Percentiles rank a stretch among this genome's conserved stretches.
Evolutionary conservation across 2,797 vertebrate genomes (phyloP).

Genomic region (Channallabes apus): DNA sequence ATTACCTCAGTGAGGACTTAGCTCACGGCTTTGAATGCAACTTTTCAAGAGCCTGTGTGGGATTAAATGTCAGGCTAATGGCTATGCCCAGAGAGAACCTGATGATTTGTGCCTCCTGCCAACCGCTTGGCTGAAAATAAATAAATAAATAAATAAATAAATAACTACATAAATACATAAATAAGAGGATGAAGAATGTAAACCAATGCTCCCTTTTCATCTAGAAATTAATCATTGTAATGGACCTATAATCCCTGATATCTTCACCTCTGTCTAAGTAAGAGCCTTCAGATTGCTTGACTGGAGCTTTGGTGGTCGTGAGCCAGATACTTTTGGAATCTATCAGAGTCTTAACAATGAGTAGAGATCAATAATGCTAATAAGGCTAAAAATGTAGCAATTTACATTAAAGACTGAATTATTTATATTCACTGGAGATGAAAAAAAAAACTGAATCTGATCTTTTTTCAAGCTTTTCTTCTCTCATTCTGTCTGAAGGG

Average conservation of each 20-base stretch:
- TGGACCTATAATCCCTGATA: slow-evolving; percentile 56
- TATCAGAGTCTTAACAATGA: slow-evolving; percentile 61
- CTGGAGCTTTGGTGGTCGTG: slow-evolving; percentile 45
- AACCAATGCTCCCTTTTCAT: slow-evolving; percentile 57
- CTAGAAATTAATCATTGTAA: slow-evolving; percentile 65
- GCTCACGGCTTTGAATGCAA: slow-evolving; percentile 53
- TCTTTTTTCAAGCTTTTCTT: too few relatives aligned
- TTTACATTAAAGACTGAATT: slow-evolving; percentile 54
- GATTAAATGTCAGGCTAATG: slow-evolving; percentile 62
- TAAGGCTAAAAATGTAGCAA: slow-evolving; percentile 48
- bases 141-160: neutral
- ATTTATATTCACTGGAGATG: slow-evolving; percentile 48
- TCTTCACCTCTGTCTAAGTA: slow-evolving; percentile 53
- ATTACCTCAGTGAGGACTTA: slow-evolving; percentile 49
- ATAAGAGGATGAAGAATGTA: slow-evolving; percentile 47
- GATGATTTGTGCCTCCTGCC: slow-evolving; percentile 60
- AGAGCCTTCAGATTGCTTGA: slow-evolving; percentile 54
- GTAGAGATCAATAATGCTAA: slow-evolving; percentile 62
- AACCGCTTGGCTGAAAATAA: slow-evolving; percentile 40
- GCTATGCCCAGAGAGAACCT: slow-evolving; percentile 45
- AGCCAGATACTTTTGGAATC: slow-evolving; percentile 58
- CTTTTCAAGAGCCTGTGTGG: slow-evolving; percentile 56
- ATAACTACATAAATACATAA: neutral
- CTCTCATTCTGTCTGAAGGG: neutral
- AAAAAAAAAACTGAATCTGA: slow-evolving; percentile 35